Conservation (phyloP, 2,113 vertebrate species). For the Carollia perspicillata region DNA sequence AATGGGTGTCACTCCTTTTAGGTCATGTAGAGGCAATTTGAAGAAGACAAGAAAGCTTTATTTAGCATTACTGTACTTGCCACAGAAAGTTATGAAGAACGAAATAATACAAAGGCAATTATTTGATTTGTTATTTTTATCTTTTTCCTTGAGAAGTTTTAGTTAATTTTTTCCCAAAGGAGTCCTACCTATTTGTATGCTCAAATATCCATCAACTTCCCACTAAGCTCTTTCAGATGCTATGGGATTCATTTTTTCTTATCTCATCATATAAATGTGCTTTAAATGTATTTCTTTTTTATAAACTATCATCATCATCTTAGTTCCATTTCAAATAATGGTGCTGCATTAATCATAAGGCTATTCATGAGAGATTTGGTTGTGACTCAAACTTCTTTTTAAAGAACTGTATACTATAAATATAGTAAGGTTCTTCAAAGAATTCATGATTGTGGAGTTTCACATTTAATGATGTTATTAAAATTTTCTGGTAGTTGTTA, state of each 20-base stretch:
- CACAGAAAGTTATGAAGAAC: neutral
- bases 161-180: constrained; percentile 19
- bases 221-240: constrained; percentile 30
- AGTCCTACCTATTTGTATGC: neutral
- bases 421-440: neutral
- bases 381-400: constrained; percentile 73
- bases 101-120: constrained; percentile 36
- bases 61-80: constrained; percentile 29
- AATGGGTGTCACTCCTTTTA: neutral
- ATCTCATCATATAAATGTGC: constrained; percentile 62
- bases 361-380: constrained; percentile 67
- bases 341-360: constrained; percentile 58
- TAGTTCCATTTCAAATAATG: constrained; percentile 70
- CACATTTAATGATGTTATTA: constrained; percentile 74
- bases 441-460: constrained; percentile 56
- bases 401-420: neutral
- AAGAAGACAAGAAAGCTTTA: constrained; percentile 47
- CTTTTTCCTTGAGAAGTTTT: constrained; percentile 51
- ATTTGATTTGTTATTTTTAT: constrained; percentile 42
- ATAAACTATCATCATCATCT: constrained; percentile 63
- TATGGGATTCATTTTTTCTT: constrained; percentile 52
- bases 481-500: constrained; percentile 70
- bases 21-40: constrained; percentile 17
- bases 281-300: constrained; percentile 64
- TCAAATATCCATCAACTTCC: constrained; percentile 9